Evolutionary conservation across 2,888 invertebrate genomes (phyloP).

Genomic region (Tholera decimalis): DNA sequence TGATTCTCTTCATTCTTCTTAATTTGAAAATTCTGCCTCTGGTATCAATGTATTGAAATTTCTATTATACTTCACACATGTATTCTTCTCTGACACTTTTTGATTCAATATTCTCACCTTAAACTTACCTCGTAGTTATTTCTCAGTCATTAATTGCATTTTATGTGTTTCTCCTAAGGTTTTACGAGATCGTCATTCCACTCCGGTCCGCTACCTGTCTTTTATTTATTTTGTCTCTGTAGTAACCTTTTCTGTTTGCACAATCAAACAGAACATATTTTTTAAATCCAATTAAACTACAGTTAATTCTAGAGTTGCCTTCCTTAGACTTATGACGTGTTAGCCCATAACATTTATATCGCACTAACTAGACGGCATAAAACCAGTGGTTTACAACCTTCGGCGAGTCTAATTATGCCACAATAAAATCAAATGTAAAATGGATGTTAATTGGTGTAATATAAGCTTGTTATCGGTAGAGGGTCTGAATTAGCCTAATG

Average conservation of each 20-base stretch:
- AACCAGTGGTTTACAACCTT: conserved; percentile 76
- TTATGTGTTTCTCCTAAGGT: background rate
- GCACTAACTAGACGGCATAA: conserved; percentile 49
- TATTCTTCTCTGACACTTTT: background rate
- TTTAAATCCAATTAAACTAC: conserved; percentile 13
- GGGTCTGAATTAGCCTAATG: conserved; percentile 71
- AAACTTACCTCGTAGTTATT: background rate
- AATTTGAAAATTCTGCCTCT: too few relatives aligned
- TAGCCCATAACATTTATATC: conserved; percentile 46
- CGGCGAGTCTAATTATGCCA: conserved; percentile 75
- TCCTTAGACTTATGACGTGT: conserved; percentile 43
- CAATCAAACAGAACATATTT: background rate
- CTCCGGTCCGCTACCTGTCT: background rate
- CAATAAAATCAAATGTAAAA: conserved; percentile 81
- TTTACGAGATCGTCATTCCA: background rate
- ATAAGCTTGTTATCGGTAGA: conserved; percentile 79
- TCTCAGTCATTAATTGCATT: background rate
- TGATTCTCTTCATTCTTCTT: too few relatives aligned
- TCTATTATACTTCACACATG: too few relatives aligned
- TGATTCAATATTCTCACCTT: accelerated
- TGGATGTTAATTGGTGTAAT: conserved; percentile 79
- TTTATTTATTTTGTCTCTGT: background rate
- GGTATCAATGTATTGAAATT: too few relatives aligned
- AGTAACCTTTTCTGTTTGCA: conserved; percentile 13
- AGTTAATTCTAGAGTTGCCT: conserved; percentile 34